Base-by-base conservation (phyloP, 35 echinoderm and acorn worm species). In the Heliocidaris erythrogramma region DNA sequence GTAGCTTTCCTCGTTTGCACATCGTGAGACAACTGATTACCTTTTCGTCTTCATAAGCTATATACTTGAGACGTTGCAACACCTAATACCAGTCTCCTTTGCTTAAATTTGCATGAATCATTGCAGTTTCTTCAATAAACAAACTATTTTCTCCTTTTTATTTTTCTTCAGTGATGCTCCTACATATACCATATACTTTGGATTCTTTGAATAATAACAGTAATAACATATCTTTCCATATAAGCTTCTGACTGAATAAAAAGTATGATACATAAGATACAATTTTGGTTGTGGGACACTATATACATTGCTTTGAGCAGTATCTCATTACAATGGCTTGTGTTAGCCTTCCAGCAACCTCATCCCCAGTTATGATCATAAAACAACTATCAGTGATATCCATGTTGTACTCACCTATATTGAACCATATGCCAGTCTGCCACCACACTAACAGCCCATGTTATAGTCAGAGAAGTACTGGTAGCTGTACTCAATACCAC, bases 401-500 rank as follows among this genome's bases (percentile, higher is more conserved):
- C 30, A n/a, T 30, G 30, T 61, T 85, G 14, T 27, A 29, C 84
- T 93, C 30, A 95, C 92, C 85, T 48, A 92, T 93, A 97, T n/a
- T 97, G 96, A 14, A 97, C 94, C 94, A 97, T 95, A 48, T 92
- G 92, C 96, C 96, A 97, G 32, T 97, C 94, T 17, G 94, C 85
- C 9, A 13, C 18, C 0, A 89, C 90, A 48, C 56, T 65, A 48
- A 95, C 30, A 31, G 86, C 94, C 96, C 96, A 97, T 85, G 94
- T 47, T 18, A 97, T 89, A 21, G 78, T 49, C n/a, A 97, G 90
- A 59, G 93, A 93, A 47, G 90, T 48, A 95, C 96, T 97, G 27
- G 94, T 97, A 24, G 96, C 96, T 61, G 90, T 48, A 30, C 59
- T 16, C 13, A 97, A 84, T 16, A 97, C 53, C 17, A 97, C 96